Base-by-base conservation (phyloP, 2,888 invertebrate species). In the Celastrina argiolus region DNA sequence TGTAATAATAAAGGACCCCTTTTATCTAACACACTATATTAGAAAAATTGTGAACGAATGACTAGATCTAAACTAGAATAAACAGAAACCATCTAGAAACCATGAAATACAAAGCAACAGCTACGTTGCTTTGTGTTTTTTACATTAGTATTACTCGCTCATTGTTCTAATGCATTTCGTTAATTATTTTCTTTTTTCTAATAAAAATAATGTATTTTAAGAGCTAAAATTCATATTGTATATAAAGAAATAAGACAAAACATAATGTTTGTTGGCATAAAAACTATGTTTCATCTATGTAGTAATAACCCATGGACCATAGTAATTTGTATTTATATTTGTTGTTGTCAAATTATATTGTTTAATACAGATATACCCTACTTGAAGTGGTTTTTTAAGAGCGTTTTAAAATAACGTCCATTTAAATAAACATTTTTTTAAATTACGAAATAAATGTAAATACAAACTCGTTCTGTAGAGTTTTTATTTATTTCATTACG, bases 1-100 rank as follows among this genome's bases (percentile, higher is more conserved):
- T n/a, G n/a, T n/a, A n/a, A n/a, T n/a, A n/a, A n/a, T n/a, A 59
- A 59, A 59, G 63, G 41, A 16, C 8, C 16, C 18, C 36, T 36
- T 59, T 34, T 34, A 36, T 59, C 8, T 61, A 39, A 61, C 39
- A 59, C 16, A 59, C 10, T 61, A 18, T 39, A 61, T 61, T 61
- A 61, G 39, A 36, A 61, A 36, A 61, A 61, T 36, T 36, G 39
- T 22, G 18, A 36, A 39, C 34, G 34, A 34, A 59, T 26, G 51
- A 26, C 51, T 51, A 51, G 22, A 51, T 4, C 22, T 51, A 26
- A 51, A 51, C 22, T 51, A 51, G 22, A 51, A 51, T 45, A 12
- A 51, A 51, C 12, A 51, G 51, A 22, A 51, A 12, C 12, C 51
- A 51, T 45, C 45, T 45, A 18, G 51, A 26, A 51, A 51, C 51